Conservation (phyloP, 2,888 invertebrate species). For the Hyposoter didymator region DNA sequence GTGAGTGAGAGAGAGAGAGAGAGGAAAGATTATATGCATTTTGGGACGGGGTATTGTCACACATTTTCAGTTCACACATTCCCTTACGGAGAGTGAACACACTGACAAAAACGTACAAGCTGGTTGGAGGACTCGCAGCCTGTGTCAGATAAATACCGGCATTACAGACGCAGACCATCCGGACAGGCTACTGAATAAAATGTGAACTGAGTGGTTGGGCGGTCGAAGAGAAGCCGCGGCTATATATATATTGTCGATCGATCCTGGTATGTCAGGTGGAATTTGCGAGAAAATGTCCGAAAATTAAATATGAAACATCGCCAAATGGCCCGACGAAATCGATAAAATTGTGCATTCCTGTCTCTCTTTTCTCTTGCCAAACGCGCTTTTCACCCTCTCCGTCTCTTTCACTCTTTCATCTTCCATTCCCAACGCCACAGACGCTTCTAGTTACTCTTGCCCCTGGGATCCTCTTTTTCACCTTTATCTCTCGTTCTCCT, state of each 20-base stretch:
- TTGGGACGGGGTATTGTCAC: conserved; percentile 21
- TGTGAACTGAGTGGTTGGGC: conserved; percentile 48
- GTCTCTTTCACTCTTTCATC: conserved; percentile 20
- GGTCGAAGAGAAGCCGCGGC: background rate
- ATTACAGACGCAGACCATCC: conserved; percentile 50
- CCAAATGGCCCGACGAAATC: conserved; percentile 71
- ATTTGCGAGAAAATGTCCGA: conserved; percentile 63
- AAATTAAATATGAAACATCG: conserved; percentile 69
- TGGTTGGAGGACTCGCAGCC: conserved; percentile 18
- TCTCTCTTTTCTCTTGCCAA: background rate
- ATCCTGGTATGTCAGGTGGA: conserved; percentile 69
- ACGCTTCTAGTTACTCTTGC: conserved; percentile 37
- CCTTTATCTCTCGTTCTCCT: background rate
- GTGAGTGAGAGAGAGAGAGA: no score
- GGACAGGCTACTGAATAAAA: conserved; percentile 65
- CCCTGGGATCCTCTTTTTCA: conserved; percentile 1
- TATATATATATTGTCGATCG: conserved; percentile 55
- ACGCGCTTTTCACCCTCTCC: conserved; percentile 7
- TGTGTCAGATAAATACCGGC: conserved; percentile 52
- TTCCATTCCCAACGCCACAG: conserved; percentile 11
- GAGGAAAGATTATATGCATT: conserved; percentile 40
- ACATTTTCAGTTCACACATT: conserved; percentile 46
- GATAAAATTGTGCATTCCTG: conserved; percentile 68
- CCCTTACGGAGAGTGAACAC: background rate
- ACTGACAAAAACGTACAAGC: background rate